Evolutionary conservation across 37 sponge, comb jelly and placozoan genomes (phyloP).

Genomic region (Petrosia ficiformis): DNA sequence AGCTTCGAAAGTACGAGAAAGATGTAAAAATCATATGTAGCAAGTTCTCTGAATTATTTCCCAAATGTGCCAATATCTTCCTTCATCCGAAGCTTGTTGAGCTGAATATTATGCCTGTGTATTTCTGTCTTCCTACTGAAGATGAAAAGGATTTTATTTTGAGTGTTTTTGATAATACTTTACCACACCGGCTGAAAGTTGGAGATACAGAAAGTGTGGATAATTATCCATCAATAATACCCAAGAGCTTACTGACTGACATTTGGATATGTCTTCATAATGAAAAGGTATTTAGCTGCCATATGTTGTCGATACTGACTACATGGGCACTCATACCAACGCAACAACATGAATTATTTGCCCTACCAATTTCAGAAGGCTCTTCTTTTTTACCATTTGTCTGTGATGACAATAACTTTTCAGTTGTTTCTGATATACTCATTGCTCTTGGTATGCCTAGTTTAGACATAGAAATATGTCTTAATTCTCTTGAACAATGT

Average conservation of each 20-base stretch:
- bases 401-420: neutral
- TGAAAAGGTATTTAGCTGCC: conserved; percentile 4
- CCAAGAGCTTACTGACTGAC: neutral
- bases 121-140: conserved; percentile 1
- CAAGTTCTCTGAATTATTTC: neutral
- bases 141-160: neutral
- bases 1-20: neutral
- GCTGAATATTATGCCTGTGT: neutral
- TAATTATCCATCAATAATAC: neutral
- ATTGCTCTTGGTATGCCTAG: neutral
- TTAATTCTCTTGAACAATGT: too few relatives aligned
- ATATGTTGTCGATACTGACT: conserved; percentile 7
- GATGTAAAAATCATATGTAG: neutral
- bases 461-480: neutral
- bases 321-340: conserved; percentile 41
- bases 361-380: neutral
- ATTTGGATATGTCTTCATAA: conserved; percentile 18
- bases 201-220: neutral
- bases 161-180: neutral
- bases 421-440: neutral
- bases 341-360: conserved; percentile 12
- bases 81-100: conserved; percentile 7
- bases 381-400: neutral
- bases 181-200: neutral
- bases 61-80: neutral